These are phyloP conservation scores for Philereme transversata DNA, from an alignment of 2,888 invertebrate species.

Conservation along the genomic window DNA sequence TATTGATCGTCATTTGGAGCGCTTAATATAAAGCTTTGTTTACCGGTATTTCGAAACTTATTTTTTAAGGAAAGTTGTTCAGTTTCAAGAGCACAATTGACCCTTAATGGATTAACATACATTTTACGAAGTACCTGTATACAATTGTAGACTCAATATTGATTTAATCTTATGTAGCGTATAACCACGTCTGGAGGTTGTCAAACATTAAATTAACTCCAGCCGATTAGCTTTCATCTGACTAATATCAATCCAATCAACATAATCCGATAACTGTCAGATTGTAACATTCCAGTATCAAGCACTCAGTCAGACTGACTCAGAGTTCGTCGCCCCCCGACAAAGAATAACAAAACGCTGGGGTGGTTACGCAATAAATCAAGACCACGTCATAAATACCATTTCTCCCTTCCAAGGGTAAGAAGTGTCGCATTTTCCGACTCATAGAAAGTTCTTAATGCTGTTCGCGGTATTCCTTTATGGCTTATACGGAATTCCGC, in stretches of 20 bases:
- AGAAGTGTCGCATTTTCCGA: slow-evolving; percentile 63
- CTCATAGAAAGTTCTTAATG: slow-evolving; percentile 49
- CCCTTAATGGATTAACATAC: too few relatives aligned
- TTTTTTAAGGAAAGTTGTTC: too few relatives aligned
- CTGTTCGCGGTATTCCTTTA: slow-evolving; percentile 40
- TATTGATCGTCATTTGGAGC: too few relatives aligned
- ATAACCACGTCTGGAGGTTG: slow-evolving; percentile 1
- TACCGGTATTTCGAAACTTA: too few relatives aligned
- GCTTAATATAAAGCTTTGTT: too few relatives aligned
- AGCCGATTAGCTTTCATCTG: slow-evolving; percentile 8
- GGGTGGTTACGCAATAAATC: slow-evolving; percentile 56
- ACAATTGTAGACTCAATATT: too few relatives aligned
- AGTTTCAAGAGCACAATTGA: too few relatives aligned
- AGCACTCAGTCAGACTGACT: slow-evolving; percentile 20
- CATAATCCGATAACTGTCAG: slow-evolving; percentile 24
- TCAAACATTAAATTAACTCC: slow-evolving; percentile 8
- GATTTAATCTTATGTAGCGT: background rate
- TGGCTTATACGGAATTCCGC: slow-evolving; percentile 37
- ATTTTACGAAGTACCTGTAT: background rate
- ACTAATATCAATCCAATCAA: slow-evolving; percentile 17
- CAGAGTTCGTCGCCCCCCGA: slow-evolving; percentile 49
- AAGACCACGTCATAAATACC: slow-evolving; percentile 60
- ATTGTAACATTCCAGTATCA: slow-evolving; percentile 22
- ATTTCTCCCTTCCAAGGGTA: slow-evolving; percentile 50
- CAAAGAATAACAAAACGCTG: slow-evolving; percentile 57